Percentiles rank a stretch among this genome's conserved stretches.
Evolutionary conservation across 2,113 vertebrate species (phyloP).

Genomic region (Engystomops pustulosus): DNA sequence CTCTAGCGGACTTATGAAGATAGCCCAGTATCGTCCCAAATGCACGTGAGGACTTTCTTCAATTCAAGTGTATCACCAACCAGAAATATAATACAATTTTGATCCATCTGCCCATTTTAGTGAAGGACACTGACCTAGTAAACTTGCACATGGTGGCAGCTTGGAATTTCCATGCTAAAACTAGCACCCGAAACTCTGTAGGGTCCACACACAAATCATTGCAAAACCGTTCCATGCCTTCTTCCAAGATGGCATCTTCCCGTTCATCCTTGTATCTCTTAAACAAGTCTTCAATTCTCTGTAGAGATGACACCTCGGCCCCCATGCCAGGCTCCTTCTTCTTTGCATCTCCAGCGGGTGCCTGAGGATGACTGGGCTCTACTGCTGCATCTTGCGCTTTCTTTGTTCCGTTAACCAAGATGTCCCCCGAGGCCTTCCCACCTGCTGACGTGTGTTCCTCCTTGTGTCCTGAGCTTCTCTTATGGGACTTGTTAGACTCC

Average conservation of each 20-base stretch:
- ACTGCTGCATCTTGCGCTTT: slow-evolving; percentile 77
- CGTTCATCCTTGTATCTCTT: slow-evolving; percentile 91
- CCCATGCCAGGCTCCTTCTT: slow-evolving; percentile 76
- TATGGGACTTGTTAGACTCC: slow-evolving; percentile 90
- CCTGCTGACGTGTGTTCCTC: slow-evolving; percentile 80
- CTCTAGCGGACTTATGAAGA: too few species aligned
- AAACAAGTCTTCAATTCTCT: slow-evolving; percentile 89
- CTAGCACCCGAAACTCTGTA: slow-evolving; percentile 94
- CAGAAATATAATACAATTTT: neutral
- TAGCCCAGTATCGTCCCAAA: too few species aligned
- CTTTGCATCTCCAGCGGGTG: slow-evolving; percentile 75
- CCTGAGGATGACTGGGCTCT: slow-evolving; percentile 77
- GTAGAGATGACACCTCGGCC: slow-evolving; percentile 83
- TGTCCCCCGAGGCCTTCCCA: slow-evolving; percentile 83
- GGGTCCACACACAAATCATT: slow-evolving; percentile 96
- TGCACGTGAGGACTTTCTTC: too few species aligned
- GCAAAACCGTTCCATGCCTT: slow-evolving; percentile 98
- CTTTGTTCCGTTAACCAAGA: slow-evolving; percentile 93
- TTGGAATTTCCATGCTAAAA: slow-evolving; percentile 99
- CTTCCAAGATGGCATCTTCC: slow-evolving; percentile 95
- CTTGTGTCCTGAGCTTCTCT: slow-evolving; percentile 83
- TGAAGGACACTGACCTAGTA: slow-evolving; percentile 96
- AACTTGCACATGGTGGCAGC: slow-evolving; percentile 99
- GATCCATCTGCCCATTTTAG: too few species aligned
- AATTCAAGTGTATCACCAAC: too few species aligned